Evolutionary conservation across 2,888 invertebrate genomes (phyloP).

Genomic region (Polydesmus complanatus): DNA sequence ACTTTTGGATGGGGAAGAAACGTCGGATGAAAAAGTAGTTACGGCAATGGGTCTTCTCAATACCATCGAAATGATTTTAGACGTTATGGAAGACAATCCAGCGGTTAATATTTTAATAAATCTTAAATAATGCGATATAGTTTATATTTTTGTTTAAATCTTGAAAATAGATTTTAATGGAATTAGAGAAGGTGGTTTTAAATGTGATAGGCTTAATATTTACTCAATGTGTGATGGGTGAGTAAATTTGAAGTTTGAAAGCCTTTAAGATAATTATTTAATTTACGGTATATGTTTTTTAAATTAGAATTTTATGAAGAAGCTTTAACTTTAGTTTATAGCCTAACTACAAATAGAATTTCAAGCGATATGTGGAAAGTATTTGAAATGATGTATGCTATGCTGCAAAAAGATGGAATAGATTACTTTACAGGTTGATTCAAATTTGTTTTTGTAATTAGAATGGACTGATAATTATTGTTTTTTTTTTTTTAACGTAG

Average conservation of each 20-base stretch:
- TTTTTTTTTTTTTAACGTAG: constrained; percentile 39
- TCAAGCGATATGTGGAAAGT: constrained; percentile 95
- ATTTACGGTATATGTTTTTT: background rate
- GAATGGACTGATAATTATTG: background rate
- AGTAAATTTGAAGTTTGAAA: constrained; percentile 22
- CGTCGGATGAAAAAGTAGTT: constrained; percentile 88
- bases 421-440: constrained; percentile 61
- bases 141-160: background rate
- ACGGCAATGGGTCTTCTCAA: constrained; percentile 92
- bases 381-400: constrained; percentile 66
- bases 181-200: constrained; percentile 81
- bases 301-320: constrained; percentile 87
- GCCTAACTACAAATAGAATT: constrained; percentile 73
- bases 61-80: constrained; percentile 86
- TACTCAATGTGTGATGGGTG: constrained; percentile 64
- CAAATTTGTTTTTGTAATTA: background rate
- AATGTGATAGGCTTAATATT: constrained; percentile 56
- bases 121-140: background rate
- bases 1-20: constrained; percentile 62
- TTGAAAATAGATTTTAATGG: constrained; percentile 54
- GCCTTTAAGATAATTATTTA: no score
- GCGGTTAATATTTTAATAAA: constrained; percentile 16
- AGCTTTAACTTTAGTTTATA: constrained; percentile 79
- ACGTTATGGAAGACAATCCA: constrained; percentile 72
- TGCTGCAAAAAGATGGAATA: constrained; percentile 84